These are phyloP conservation scores for Phalangium opilio DNA, from an alignment of 2,888 invertebrate species.

Conservation along the genomic window DNA sequence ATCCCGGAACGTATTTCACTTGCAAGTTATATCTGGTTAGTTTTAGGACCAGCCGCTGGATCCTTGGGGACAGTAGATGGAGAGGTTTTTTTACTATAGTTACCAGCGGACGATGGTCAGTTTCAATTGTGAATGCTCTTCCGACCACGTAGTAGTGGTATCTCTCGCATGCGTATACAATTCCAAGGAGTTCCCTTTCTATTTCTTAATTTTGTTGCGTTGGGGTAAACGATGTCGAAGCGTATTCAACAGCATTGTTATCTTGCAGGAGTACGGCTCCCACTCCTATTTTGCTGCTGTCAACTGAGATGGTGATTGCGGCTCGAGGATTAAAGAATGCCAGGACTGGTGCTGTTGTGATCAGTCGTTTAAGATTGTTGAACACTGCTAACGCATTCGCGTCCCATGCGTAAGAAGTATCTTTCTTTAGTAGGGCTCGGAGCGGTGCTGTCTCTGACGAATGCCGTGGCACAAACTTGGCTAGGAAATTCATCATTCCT, in stretches of 20 bases:
- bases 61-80: too few relatives aligned
- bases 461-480: background rate
- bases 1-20: too few relatives aligned
- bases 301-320: conserved; percentile 22
- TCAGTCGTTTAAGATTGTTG: conserved; percentile 22
- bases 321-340: conserved; percentile 24
- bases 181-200: conserved; percentile 25
- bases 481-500: conserved; percentile 2
- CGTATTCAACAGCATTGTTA: conserved; percentile 27
- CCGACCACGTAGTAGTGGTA: too few relatives aligned
- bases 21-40: too few relatives aligned
- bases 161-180: too few relatives aligned
- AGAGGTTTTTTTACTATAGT: too few relatives aligned
- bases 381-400: conserved; percentile 16
- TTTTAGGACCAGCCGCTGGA: too few relatives aligned
- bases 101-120: too few relatives aligned
- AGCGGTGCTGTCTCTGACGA: background rate
- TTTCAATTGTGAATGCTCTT: too few relatives aligned
- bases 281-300: conserved; percentile 26
- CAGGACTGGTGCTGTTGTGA: conserved; percentile 24
- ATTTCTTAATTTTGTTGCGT: conserved; percentile 28
- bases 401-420: conserved; percentile 5
- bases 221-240: conserved; percentile 24
- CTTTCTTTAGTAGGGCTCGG: background rate
- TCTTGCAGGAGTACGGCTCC: conserved; percentile 26